These are phyloP conservation scores for Emberiza fucata DNA, from an alignment of 2,113 vertebrate species.

Conservation along the genomic window DNA sequence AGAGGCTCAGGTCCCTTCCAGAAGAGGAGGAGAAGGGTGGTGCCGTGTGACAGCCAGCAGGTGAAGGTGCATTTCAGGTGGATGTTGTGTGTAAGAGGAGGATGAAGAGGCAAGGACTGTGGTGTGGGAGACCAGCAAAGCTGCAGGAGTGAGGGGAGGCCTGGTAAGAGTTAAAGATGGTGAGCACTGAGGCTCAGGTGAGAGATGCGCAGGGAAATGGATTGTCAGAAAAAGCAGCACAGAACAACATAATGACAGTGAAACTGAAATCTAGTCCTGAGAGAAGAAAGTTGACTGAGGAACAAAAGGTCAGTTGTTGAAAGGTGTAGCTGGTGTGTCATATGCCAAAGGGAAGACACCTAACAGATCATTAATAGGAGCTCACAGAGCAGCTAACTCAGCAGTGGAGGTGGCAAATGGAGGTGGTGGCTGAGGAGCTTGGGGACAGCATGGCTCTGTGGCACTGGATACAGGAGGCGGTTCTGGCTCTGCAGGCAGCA, in stretches of 20 bases:
- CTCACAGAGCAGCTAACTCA: not conserved
- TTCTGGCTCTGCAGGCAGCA: not conserved
- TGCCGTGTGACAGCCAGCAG: not conserved
- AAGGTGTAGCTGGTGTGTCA: not conserved
- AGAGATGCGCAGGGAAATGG: not conserved
- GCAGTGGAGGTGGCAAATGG: not conserved
- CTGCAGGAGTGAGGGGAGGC: not conserved
- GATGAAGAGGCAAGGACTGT: not conserved
- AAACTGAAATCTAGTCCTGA: not conserved
- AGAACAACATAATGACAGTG: not conserved
- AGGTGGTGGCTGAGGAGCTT: not conserved
- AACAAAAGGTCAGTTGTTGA: not conserved
- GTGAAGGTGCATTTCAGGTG: not conserved
- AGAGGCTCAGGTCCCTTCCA: not conserved
- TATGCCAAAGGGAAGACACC: not conserved
- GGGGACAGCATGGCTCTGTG: not conserved
- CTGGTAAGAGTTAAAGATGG: not conserved
- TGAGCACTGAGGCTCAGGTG: not conserved
- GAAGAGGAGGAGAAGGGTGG: not conserved
- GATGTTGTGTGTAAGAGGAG: too few relatives aligned
- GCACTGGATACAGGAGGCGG: fast-evolving
- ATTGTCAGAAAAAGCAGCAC: not conserved
- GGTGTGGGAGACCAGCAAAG: not conserved
- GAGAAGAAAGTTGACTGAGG: not conserved
- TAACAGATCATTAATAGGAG: not conserved